These are phyloP conservation scores for Cathartes aura DNA, from an alignment of 2,113 vertebrate genomes.

Conservation along the genomic window DNA sequence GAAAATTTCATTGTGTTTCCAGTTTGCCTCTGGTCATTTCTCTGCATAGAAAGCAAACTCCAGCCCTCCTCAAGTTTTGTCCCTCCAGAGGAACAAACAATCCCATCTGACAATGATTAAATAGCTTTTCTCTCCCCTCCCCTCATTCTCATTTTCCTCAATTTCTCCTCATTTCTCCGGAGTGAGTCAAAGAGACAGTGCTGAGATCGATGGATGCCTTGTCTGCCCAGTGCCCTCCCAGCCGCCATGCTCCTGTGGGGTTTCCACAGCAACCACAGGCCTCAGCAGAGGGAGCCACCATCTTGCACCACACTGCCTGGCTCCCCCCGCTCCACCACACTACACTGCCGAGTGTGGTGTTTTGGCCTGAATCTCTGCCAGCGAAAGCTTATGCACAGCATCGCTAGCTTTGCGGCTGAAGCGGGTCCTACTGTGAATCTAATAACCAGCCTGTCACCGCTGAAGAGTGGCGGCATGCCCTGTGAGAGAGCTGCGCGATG, in stretches of 20 bases:
- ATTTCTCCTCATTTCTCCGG: not conserved
- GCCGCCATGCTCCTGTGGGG: fast-evolving
- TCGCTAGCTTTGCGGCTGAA: fast-evolving
- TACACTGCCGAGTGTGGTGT: fast-evolving
- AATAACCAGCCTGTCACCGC: fast-evolving
- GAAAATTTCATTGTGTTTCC: not conserved
- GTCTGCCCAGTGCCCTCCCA: not conserved
- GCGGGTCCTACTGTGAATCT: fast-evolving
- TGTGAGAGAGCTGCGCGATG: fast-evolving
- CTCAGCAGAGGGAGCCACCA: fast-evolving
- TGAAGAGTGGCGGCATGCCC: fast-evolving
- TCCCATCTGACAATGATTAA: not conserved
- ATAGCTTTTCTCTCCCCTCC: not conserved
- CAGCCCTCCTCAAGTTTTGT: not conserved
- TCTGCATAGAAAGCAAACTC: not conserved
- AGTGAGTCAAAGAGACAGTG: fast-evolving
- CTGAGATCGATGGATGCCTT: not conserved
- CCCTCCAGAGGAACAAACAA: not conserved
- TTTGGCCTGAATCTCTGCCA: not conserved
- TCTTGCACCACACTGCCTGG: fast-evolving
- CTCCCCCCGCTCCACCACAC: fast-evolving
- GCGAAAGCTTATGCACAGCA: not conserved
- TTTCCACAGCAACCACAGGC: not conserved
- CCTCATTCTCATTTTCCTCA: not conserved
- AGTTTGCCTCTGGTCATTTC: not conserved